phyloP scores from a whole-genome alignment of 2,113 vertebrate species.

The Morone chrysops region DNA sequence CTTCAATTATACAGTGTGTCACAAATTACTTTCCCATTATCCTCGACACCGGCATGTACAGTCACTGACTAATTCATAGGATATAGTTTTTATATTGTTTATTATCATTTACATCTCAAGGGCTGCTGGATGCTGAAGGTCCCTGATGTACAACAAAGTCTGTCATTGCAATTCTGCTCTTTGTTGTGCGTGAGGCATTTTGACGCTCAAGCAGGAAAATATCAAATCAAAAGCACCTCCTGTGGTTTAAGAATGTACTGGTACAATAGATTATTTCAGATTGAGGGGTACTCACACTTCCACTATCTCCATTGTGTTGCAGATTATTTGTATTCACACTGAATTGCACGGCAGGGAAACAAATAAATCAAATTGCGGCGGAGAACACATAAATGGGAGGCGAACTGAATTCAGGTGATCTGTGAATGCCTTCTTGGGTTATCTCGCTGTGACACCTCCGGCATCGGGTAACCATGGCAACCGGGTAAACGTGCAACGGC shows the following conservation, averaged over 20 bases:
- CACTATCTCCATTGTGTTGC: conserved; percentile 67
- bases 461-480: conserved; percentile 82
- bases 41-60: conserved; percentile 51
- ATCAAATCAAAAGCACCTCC: conserved; percentile 72
- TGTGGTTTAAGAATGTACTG: conserved; percentile 64
- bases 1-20: conserved; percentile 70
- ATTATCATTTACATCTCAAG: conserved; percentile 69
- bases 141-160: conserved; percentile 50
- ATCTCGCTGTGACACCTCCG: conserved; percentile 77
- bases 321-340: conserved; percentile 79
- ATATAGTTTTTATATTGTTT: conserved; percentile 44
- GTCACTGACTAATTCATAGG: conserved; percentile 59
- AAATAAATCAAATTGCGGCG: conserved; percentile 74
- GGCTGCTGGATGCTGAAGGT: conserved; percentile 46
- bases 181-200: conserved; percentile 59
- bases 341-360: conserved; percentile 70
- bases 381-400: conserved; percentile 71
- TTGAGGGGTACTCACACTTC: conserved; percentile 61
- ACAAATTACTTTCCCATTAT: conserved; percentile 77
- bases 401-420: conserved; percentile 81
- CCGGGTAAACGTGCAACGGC: conserved; percentile 82
- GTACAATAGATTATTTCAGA: conserved; percentile 72
- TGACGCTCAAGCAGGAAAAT: conserved; percentile 60
- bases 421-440: conserved; percentile 82
- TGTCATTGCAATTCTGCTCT: conserved; percentile 56